Conservation (phyloP, 2,888 invertebrate genomes). For the Pediacus dermestoides region DNA sequence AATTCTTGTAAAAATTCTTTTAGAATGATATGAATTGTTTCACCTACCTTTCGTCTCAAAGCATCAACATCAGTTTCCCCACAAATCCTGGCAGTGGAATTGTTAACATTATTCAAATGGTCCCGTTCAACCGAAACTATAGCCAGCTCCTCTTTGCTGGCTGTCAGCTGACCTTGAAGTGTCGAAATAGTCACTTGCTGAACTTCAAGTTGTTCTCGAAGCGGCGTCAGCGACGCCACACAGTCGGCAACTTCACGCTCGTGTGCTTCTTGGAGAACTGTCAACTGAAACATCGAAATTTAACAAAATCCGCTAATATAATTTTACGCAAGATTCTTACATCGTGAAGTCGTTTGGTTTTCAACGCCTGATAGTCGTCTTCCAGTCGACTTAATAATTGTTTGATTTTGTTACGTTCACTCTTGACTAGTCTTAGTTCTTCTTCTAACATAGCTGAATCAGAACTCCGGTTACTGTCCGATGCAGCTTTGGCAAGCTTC, state of each 20-base stretch:
- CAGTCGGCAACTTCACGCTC: conserved; percentile 68
- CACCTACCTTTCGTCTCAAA: conserved; percentile 39
- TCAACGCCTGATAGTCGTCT: conserved; percentile 70
- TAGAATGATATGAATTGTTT: no score
- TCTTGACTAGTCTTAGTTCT: conserved; percentile 52
- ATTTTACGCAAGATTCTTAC: conserved; percentile 64
- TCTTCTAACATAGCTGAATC: conserved; percentile 52
- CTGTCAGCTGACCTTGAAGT: conserved; percentile 43
- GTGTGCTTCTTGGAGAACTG: conserved; percentile 69
- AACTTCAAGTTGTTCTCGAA: conserved; percentile 59
- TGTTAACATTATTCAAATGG: conserved; percentile 55
- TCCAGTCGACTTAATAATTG: conserved; percentile 56
- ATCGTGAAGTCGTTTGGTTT: conserved; percentile 76
- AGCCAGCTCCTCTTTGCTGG: conserved; percentile 52
- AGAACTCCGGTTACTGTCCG: conserved; percentile 38
- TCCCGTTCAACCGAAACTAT: conserved; percentile 55
- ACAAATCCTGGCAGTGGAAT: no score
- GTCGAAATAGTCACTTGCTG: conserved; percentile 57
- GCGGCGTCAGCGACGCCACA: conserved; percentile 58
- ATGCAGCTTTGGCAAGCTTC: conserved; percentile 43
- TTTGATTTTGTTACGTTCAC: conserved; percentile 64
- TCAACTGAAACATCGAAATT: conserved; percentile 58
- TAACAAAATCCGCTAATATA: neutral
- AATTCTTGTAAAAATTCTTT: no score
- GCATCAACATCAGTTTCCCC: conserved; percentile 35